phyloP scores from a whole-genome alignment of 2,113 vertebrate species.

The Cyphomyrus plagiostoma region DNA sequence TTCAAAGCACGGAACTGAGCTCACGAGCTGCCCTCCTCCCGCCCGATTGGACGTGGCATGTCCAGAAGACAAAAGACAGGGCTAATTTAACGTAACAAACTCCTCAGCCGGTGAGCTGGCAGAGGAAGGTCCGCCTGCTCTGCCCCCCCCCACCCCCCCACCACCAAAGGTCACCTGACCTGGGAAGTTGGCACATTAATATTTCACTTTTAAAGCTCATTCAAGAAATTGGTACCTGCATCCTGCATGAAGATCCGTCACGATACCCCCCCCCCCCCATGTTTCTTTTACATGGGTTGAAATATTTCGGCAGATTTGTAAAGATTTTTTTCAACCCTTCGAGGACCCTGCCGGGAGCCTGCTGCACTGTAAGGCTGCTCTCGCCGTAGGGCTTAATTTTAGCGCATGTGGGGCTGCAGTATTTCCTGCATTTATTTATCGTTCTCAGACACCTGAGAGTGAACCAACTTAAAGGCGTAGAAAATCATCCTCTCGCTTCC shows the following conservation, averaged over 20 bases:
- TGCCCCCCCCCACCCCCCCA: constrained; percentile 16
- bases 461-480: constrained; percentile 14
- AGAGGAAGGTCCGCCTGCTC: constrained; percentile 65
- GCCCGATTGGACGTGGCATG: constrained; percentile 86
- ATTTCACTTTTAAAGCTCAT: constrained; percentile 49
- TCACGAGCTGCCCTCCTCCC: constrained; percentile 73
- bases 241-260: constrained; percentile 42
- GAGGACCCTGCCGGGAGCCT: constrained; percentile 1
- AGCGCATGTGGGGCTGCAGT: constrained; percentile 42
- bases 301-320: constrained; percentile 5
- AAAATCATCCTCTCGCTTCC: constrained; percentile 37
- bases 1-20: constrained; percentile 68
- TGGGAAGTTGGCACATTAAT: constrained; percentile 54
- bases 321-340: constrained; percentile 24
- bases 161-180: constrained; percentile 52
- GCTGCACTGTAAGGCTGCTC: constrained; percentile 45
- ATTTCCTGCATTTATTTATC: constrained; percentile 51
- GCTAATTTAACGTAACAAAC: constrained; percentile 96
- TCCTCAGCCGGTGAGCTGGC: constrained; percentile 75
- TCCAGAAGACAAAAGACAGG: constrained; percentile 89
- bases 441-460: constrained; percentile 35
- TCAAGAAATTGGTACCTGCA: constrained; percentile 51
- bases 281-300: neutral
- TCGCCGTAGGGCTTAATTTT: constrained; percentile 47
- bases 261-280: neutral